Evolutionary conservation across 2,113 vertebrate species (phyloP).

Genomic region (Syngnathus floridae): DNA sequence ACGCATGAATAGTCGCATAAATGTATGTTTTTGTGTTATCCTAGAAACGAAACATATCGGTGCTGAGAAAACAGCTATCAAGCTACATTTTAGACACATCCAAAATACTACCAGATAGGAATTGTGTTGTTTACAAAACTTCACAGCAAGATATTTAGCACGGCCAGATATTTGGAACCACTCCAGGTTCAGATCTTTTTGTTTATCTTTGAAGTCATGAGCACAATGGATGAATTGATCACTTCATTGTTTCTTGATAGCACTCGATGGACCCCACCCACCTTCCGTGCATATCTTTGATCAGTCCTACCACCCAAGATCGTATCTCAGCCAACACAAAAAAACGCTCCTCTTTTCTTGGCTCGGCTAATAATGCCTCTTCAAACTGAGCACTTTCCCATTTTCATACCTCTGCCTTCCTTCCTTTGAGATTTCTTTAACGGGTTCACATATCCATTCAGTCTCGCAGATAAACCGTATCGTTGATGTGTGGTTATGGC

Average conservation of each 20-base stretch:
- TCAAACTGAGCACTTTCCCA: constrained; percentile 19
- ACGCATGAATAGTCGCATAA: neutral
- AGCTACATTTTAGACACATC: neutral
- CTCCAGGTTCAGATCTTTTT: neutral
- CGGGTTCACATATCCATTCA: constrained; percentile 8
- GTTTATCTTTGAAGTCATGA: neutral
- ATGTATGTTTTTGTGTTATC: neutral
- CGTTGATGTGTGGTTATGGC: neutral
- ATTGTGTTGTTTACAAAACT: neutral
- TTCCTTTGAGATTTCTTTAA: constrained; percentile 21
- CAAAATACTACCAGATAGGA: neutral
- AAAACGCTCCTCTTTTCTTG: constrained; percentile 17
- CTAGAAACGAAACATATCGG: constrained; percentile 15
- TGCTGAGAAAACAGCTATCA: neutral
- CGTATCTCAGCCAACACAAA: constrained; percentile 36
- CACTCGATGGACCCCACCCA: constrained; percentile 20
- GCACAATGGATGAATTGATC: constrained; percentile 5
- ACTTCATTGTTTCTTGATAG: constrained; percentile 4
- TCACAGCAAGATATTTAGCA: neutral
- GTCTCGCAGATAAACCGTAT: neutral
- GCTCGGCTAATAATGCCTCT: constrained; percentile 27
- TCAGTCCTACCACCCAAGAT: constrained; percentile 24
- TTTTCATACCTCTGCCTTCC: constrained; percentile 14
- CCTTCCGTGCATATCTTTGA: constrained; percentile 21
- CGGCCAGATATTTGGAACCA: neutral